A percentile compares a stretch with the other conserved stretches of the same genome.
phyloP scores from a whole-genome alignment of 2,797 vertebrate species.

The Allenopithecus nigroviridis region DNA sequence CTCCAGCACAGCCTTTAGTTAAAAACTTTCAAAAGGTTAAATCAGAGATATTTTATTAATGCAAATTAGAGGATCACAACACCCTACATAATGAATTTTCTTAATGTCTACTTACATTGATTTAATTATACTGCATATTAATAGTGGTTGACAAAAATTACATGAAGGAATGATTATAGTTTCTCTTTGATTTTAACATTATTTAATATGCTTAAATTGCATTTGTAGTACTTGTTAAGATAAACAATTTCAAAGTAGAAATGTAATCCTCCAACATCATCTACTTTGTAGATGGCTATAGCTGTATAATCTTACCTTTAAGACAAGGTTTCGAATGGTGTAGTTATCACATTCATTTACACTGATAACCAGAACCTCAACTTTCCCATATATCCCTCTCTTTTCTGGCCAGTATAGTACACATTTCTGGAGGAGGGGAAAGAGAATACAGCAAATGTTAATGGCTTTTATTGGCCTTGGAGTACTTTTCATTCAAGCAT shows the following conservation, averaged over 20 bases:
- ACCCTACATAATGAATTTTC: background rate
- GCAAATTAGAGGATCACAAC: background rate
- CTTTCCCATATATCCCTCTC: constrained; percentile 95
- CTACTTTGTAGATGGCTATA: background rate
- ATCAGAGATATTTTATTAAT: background rate
- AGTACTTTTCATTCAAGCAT: background rate
- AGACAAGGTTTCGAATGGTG: constrained; percentile 90
- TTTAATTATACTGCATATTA: background rate
- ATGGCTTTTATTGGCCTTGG: background rate
- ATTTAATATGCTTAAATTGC: background rate
- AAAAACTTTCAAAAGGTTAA: constrained; percentile 47
- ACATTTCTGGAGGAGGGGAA: constrained; percentile 89
- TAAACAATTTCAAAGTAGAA: constrained; percentile 22
- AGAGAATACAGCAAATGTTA: background rate
- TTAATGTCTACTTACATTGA: background rate
- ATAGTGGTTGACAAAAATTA: background rate
- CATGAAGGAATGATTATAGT: background rate
- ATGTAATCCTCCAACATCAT: background rate
- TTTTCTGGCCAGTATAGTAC: constrained; percentile 98
- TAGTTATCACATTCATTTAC: constrained; percentile 93
- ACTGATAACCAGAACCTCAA: constrained; percentile 92
- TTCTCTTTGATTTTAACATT: constrained; percentile 16
- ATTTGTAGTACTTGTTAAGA: background rate
- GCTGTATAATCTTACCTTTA: constrained; percentile 89
- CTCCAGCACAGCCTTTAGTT: background rate